Conservation (phyloP, 2,888 invertebrate species). For the Synergus laeviventris region DNA sequence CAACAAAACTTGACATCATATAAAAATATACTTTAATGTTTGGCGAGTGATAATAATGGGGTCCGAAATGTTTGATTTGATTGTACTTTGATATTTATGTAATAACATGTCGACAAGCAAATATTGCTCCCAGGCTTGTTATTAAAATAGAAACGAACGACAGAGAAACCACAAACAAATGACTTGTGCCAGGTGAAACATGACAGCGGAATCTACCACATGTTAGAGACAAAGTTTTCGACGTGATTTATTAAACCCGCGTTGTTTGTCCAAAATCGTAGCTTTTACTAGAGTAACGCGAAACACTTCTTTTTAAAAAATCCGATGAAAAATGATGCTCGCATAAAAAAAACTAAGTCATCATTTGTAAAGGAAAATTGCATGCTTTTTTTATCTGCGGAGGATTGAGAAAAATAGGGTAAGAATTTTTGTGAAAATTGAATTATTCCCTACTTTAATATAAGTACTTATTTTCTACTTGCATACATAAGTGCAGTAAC, state of each 20-base stretch:
- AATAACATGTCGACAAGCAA: not conserved
- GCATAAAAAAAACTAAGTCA: too few relatives aligned
- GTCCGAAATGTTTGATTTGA: not conserved
- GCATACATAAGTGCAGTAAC: not conserved
- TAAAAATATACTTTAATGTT: too few relatives aligned
- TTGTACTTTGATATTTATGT: not conserved
- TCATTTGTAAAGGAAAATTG: too few relatives aligned
- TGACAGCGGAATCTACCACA: conserved; percentile 12
- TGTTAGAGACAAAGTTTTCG: conserved; percentile 7
- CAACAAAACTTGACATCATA: too few relatives aligned
- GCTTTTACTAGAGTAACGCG: not conserved
- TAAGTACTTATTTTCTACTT: too few relatives aligned
- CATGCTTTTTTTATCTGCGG: too few relatives aligned
- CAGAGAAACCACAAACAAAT: conserved; percentile 1
- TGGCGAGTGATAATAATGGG: too few relatives aligned
- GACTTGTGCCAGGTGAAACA: conserved; percentile 17
- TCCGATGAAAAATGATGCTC: not conserved
- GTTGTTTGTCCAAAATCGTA: not conserved
- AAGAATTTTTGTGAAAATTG: not conserved
- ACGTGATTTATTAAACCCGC: conserved; percentile 1
- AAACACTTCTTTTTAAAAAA: not conserved
- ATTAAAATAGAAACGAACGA: conserved; percentile 6
- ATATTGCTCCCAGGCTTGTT: not conserved
- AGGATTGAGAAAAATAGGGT: too few relatives aligned
- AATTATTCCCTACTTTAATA: too few relatives aligned